Conservation (phyloP, 2,888 invertebrate species). For the Drosophila koepferae region DNA sequence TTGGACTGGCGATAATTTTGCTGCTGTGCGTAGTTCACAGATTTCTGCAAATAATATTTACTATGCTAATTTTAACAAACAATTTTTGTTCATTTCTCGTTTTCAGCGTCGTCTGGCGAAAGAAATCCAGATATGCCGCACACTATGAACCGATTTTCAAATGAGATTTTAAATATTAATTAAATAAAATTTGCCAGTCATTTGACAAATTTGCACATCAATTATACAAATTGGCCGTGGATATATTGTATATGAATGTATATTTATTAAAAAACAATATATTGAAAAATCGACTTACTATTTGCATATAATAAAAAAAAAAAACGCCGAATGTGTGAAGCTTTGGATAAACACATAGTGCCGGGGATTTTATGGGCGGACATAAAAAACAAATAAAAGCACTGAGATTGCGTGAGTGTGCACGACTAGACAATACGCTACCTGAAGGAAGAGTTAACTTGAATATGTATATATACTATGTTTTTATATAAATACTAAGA, state of each 20-base stretch:
- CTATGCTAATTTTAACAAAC: slow-evolving; percentile 4
- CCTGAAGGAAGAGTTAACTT: too few species aligned
- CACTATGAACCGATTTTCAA: slow-evolving; percentile 66
- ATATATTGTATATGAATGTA: background rate
- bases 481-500: too few species aligned
- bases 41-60: background rate
- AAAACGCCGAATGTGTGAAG: slow-evolving; percentile 34
- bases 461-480: too few species aligned
- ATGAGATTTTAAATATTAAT: slow-evolving; percentile 24
- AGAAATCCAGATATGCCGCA: slow-evolving; percentile 49
- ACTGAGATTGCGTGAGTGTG: background rate
- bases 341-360: background rate
- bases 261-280: background rate
- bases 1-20: slow-evolving; percentile 62
- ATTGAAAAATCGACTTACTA: slow-evolving; percentile 15
- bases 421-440: background rate
- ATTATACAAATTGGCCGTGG: slow-evolving; percentile 31
- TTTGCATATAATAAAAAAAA: slow-evolving; percentile 35
- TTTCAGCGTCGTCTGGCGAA: slow-evolving; percentile 67
- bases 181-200: slow-evolving; percentile 23
- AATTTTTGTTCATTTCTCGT: background rate
- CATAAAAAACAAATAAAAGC: background rate
- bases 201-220: slow-evolving; percentile 39
- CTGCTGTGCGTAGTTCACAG: slow-evolving; percentile 64
- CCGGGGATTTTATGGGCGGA: slow-evolving; percentile 16